Conservation (phyloP, 1,140 invertebrate genomes). For the Homalodisca vitripennis region DNA sequence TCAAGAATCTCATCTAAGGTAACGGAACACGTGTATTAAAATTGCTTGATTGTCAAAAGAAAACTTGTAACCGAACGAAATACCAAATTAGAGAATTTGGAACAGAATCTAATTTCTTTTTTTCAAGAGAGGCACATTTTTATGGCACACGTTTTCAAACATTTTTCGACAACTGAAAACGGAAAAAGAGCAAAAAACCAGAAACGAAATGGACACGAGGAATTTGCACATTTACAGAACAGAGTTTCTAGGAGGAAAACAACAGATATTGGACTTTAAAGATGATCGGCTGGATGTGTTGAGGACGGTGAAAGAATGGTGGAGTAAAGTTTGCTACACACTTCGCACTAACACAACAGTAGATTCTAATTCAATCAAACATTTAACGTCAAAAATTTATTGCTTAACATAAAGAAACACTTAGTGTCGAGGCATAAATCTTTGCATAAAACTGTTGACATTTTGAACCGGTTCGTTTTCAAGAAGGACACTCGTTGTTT, state of each 20-base stretch:
- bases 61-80: too few relatives aligned
- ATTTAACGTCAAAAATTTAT: conserved; percentile 9
- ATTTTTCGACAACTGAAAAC: not conserved
- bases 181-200: too few relatives aligned
- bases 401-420: not conserved
- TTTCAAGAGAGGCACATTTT: not conserved
- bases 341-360: not conserved
- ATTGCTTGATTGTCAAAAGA: too few relatives aligned
- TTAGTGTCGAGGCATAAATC: not conserved
- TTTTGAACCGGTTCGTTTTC: not conserved
- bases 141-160: not conserved
- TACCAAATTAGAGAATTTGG: too few relatives aligned
- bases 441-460: too few relatives aligned
- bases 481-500: not conserved
- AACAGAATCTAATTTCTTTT: too few relatives aligned
- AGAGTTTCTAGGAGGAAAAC: too few relatives aligned
- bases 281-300: not conserved
- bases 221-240: too few relatives aligned
- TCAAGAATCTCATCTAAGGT: too few relatives aligned
- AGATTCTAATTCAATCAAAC: not conserved
- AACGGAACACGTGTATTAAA: too few relatives aligned
- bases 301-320: conserved; percentile 13
- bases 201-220: not conserved
- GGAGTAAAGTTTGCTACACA: not conserved
- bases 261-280: not conserved